Conservation (phyloP, 2,797 vertebrate species). For the Onychomys leucogaster region DNA sequence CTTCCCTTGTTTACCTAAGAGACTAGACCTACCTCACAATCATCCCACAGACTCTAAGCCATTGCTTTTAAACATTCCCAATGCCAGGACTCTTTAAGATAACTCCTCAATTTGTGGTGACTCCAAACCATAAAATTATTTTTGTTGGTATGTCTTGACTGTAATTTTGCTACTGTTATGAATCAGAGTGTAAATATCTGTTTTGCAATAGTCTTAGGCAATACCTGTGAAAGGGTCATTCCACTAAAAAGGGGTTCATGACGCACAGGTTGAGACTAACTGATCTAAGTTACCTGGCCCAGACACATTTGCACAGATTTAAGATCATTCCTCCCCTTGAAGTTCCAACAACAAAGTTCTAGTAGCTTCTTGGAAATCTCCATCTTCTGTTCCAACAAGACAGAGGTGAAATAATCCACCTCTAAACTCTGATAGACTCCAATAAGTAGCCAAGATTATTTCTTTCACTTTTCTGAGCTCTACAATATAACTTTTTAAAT, state of each 20-base stretch:
- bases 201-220: background rate
- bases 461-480: background rate
- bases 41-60: background rate
- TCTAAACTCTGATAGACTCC: background rate
- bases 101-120: background rate
- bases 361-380: background rate
- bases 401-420: background rate
- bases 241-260: too few relatives aligned
- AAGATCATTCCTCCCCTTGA: background rate
- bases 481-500: background rate
- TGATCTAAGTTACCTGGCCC: background rate
- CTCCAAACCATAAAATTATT: background rate
- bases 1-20: background rate
- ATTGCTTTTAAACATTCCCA: background rate
- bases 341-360: background rate
- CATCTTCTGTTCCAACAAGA: background rate
- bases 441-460: background rate
- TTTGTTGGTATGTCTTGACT: too few relatives aligned
- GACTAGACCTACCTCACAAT: background rate
- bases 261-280: background rate
- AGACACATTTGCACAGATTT: background rate
- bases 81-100: background rate
- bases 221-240: background rate
- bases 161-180: background rate
- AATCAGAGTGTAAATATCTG: background rate